Evolutionary conservation across 2,113 vertebrate genomes (phyloP), one percentile per base, ranked within the genome.

Genomic region (Phrynocephalus versicolor): DNA sequence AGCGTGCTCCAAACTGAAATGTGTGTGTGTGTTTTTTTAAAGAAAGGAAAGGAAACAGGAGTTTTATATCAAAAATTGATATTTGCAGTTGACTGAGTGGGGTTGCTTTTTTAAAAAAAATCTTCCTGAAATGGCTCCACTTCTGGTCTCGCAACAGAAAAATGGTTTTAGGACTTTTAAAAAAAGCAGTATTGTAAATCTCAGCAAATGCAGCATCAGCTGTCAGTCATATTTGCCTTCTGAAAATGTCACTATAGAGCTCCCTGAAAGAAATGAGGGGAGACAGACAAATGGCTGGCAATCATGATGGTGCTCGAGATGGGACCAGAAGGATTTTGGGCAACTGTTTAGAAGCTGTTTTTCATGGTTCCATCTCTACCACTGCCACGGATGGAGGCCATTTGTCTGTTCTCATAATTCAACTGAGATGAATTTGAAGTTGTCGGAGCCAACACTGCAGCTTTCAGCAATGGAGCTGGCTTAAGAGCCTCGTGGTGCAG

Each of bases 1-100:
- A 88, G 71, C 86, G 67, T 71, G 85, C 86, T 91, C 92, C 87
- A 92, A 91, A 89, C 64, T 85, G 82, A 93, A 83, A 94, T 88
- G 86, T 87, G 86, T 84, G n/a, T n/a, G n/a, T n/a, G n/a, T n/a
- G n/a, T n/a, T n/a, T 87, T 93, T 91, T 89, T 82, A 73, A n/a
- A n/a, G n/a, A n/a, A n/a, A n/a, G n/a, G 82, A 88, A 81, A 89
- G 88, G 83, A 90, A 60, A 72, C 19, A n/a, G 81, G 85, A 88
- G 35, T 69, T 91, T 91, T 91, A 30, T 86, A 67, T 87, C 45
- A 75, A 83, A 80, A 89, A 90, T 90, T 33, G 88, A 79, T 90
- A 91, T 91, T 87, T 89, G 55, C 78, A 89, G 75, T 9, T 51
- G 9, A 27, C 77, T 65, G 60, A 45, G 37, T 65, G 60, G 37